Conservation (phyloP, 2,797 vertebrate genomes). For the Liparis tanakae region DNA sequence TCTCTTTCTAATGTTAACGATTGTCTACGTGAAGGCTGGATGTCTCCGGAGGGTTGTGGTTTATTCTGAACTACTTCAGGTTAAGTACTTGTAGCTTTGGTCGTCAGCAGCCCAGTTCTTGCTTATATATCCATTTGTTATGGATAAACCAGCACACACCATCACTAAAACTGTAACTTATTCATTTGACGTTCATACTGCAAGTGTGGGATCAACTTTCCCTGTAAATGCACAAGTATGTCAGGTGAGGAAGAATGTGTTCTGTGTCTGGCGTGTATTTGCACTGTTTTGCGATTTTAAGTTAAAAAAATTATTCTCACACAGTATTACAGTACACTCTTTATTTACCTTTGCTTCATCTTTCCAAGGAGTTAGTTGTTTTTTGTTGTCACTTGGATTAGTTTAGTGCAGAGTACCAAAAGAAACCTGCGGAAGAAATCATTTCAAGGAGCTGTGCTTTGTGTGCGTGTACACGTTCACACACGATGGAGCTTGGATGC, state of each 20-base stretch:
- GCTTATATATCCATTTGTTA: constrained; percentile 22
- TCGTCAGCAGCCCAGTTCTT: constrained; percentile 28
- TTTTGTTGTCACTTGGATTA: not conserved
- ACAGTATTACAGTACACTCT: not conserved
- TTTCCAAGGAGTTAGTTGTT: constrained; percentile 18
- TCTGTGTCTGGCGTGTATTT: constrained; percentile 29
- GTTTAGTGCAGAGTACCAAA: constrained; percentile 46
- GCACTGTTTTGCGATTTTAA: constrained; percentile 12
- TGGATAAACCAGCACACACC: constrained; percentile 8
- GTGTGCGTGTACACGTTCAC: constrained; percentile 30
- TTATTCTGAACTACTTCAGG: constrained; percentile 11
- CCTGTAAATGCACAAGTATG: not conserved
- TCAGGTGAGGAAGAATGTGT: constrained; percentile 8
- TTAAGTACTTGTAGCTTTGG: not conserved
- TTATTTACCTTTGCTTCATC: constrained; percentile 3
- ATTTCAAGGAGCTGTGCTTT: constrained; percentile 21
- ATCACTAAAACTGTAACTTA: constrained; percentile 4
- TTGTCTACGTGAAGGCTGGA: constrained; percentile 10
- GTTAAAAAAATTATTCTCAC: constrained; percentile 30
- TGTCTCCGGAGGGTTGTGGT: constrained; percentile 2
- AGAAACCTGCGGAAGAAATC: constrained; percentile 26
- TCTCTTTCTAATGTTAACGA: constrained; percentile 7
- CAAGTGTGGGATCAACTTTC: constrained; percentile 5
- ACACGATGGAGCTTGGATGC: not conserved
- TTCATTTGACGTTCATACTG: constrained; percentile 14